Base-by-base conservation (phyloP, 2,797 vertebrate genomes). In the Hozukius guyotensis region DNA sequence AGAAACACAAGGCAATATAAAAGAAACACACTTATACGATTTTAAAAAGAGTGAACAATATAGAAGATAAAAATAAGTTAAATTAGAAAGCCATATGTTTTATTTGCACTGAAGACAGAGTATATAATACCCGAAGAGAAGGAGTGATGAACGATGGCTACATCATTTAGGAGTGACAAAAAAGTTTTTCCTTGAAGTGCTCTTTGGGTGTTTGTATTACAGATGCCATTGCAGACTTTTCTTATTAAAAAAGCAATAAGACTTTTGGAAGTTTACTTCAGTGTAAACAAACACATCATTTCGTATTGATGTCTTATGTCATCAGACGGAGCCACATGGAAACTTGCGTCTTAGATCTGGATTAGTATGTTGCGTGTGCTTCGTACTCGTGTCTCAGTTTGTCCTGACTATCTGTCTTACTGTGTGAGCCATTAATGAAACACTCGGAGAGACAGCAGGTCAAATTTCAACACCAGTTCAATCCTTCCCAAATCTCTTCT, bases 271-370 rank as follows among this genome's bases (percentile, higher is more conserved):
- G 88, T 83, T 87, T 82, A 86, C 66, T 72, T 67, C 34, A 52
- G 52, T 18, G 64, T 84, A 84, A 86, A 87, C 82, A 86, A 90
- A 77, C 84, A 88, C 80, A 83, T 81, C 38, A 42, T 90, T 89
- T 83, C 0, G 4, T 90, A 81, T 91, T 91, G 87, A 87, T 76
- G 67, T 14, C 53, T 82, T 36, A 46, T 84, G 78, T 92, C 87
- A 82, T 87, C 85, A 78, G 56, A 81, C 31, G 34, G 86, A 68
- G 73, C 46, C 77, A 82, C 77, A 83, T 89, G 82, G 67, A 92
- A 87, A 84, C 66, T 71, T 77, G 31, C 11, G n/a, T 82, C 46
- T 72, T 16, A 42, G 38, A 24, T 75, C 75, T 81, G 70, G 57
- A 85, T 82, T 63, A 68, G 63, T 49, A 18, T 70, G 57, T 81